phyloP scores from a whole-genome alignment of 1,140 invertebrate genomes.

The Elymnias hypermnestra region DNA sequence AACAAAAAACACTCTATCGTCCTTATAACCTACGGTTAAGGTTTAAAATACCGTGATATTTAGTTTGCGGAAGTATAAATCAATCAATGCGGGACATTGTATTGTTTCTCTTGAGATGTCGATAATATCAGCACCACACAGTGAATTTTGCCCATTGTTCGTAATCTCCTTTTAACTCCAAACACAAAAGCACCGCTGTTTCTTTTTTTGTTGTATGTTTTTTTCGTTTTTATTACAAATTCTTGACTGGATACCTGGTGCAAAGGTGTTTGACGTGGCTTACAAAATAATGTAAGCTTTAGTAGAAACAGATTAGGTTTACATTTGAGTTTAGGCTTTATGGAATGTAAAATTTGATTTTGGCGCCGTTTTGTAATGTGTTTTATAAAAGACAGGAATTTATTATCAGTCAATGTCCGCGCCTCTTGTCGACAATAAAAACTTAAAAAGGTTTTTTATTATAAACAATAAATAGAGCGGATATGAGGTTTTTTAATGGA shows the following conservation, averaged over 20 bases:
- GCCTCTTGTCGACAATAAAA: too few relatives aligned
- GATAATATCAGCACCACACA: constrained; percentile 54
- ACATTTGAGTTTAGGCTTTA: constrained; percentile 19
- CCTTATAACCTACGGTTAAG: not conserved
- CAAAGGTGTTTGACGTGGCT: constrained; percentile 26
- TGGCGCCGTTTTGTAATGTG: constrained; percentile 18
- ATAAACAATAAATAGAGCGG: too few relatives aligned
- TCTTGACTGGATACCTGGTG: constrained; percentile 38
- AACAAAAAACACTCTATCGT: not conserved
- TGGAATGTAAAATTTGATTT: constrained; percentile 6
- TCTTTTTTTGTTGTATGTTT: constrained; percentile 38
- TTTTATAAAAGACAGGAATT: not conserved
- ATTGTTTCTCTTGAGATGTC: constrained; percentile 36
- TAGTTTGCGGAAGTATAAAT: constrained; percentile 4
- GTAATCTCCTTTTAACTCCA: constrained; percentile 44
- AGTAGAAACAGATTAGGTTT: constrained; percentile 27
- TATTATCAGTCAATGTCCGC: too few relatives aligned
- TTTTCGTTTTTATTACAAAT: constrained; percentile 39
- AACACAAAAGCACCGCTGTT: constrained; percentile 55
- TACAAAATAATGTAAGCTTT: constrained; percentile 8
- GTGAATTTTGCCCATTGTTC: constrained; percentile 48
- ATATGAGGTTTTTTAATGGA: too few relatives aligned
- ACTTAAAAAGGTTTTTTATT: too few relatives aligned
- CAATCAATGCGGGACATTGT: constrained; percentile 6
- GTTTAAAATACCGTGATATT: constrained; percentile 10